A percentile compares a stretch with the other conserved stretches of the same genome.
phyloP scores from a whole-genome alignment of 2,797 vertebrate species.

The Melanogrammus aeglefinus region DNA sequence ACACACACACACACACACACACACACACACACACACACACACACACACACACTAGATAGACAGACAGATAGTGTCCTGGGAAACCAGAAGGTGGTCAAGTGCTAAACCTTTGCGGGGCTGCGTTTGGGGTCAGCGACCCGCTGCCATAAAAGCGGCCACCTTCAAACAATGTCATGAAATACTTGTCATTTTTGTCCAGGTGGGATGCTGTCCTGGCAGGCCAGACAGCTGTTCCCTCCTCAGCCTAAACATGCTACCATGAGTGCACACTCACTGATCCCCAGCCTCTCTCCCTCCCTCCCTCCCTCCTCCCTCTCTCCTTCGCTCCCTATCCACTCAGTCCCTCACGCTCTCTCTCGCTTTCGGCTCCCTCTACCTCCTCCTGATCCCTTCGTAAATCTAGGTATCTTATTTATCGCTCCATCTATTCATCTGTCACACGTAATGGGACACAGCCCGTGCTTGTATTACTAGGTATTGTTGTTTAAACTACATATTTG shows the following conservation, averaged over 20 bases:
- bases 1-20: conserved; percentile 8
- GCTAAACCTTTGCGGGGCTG: conserved; percentile 65
- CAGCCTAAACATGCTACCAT: conserved; percentile 39
- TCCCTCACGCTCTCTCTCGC: background rate
- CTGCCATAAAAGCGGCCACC: conserved; percentile 60
- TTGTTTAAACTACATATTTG: no score
- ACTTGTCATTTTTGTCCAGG: conserved; percentile 64
- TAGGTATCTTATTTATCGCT: no score
- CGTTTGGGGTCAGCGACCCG: conserved; percentile 47
- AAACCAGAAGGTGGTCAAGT: conserved; percentile 68
- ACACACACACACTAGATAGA: background rate
- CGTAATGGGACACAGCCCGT: no score
- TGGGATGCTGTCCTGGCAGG: conserved; percentile 61
- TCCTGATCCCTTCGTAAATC: no score
- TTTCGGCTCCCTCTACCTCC: no score
- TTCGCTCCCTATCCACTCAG: background rate
- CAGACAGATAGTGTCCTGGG: conserved; percentile 35
- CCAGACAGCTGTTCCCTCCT: conserved; percentile 69
- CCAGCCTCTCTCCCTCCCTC: conserved; percentile 1
- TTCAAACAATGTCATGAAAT: conserved; percentile 73
- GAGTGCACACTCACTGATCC: conserved; percentile 30
- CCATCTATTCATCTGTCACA: no score
- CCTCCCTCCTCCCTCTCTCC: background rate
- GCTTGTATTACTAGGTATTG: no score
- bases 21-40: conserved; percentile 12